Conservation (phyloP, 2,113 vertebrate species). For the Pristiophorus japonicus region DNA sequence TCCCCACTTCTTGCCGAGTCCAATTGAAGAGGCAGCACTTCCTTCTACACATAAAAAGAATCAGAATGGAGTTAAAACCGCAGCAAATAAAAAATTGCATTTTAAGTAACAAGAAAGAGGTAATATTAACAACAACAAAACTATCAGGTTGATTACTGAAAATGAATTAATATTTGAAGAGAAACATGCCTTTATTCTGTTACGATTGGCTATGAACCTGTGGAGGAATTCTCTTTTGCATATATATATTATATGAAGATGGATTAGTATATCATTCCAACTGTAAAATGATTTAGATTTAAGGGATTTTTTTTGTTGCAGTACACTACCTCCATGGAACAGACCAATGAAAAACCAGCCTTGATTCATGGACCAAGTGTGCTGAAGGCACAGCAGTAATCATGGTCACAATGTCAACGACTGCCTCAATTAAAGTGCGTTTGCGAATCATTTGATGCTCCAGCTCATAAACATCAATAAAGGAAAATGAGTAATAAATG, state of each 20-base stretch:
- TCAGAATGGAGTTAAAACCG: background rate
- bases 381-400: conserved; percentile 58
- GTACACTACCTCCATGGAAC: conserved; percentile 46
- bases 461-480: conserved; percentile 81
- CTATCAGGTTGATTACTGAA: background rate
- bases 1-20: conserved; percentile 43
- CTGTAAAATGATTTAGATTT: conserved; percentile 55
- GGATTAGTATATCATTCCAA: conserved; percentile 62
- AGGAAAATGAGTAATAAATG: conserved; percentile 78
- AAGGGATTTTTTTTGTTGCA: conserved; percentile 52
- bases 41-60: conserved; percentile 38
- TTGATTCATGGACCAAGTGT: conserved; percentile 63
- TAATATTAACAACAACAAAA: background rate
- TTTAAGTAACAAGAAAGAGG: background rate
- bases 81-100: conserved; percentile 8
- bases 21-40: conserved; percentile 45
- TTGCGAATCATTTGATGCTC: conserved; percentile 76
- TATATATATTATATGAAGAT: conserved; percentile 58
- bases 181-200: background rate
- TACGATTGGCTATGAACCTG: background rate
- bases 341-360: conserved; percentile 60
- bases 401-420: conserved; percentile 69
- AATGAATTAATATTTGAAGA: background rate
- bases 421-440: conserved; percentile 73
- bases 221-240: conserved; percentile 7